Conservation (phyloP, 2,888 invertebrate species). For the Torymus texanus region DNA sequence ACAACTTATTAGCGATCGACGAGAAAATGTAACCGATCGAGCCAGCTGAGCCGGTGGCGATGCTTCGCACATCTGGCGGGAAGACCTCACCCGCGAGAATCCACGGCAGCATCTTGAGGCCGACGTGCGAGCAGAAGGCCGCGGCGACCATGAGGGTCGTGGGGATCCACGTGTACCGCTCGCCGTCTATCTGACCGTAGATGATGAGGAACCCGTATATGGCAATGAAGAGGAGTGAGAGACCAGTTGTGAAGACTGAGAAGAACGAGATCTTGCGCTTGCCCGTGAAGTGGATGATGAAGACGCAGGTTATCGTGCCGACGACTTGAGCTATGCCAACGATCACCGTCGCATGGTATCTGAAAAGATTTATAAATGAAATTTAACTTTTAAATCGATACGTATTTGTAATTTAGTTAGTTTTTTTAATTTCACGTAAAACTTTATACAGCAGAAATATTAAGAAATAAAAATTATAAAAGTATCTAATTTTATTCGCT, state of each 20-base stretch:
- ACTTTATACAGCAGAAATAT: no score
- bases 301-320: conserved; percentile 81
- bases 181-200: conserved; percentile 52
- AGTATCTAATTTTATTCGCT: no score
- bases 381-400: no score
- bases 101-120: conserved; percentile 86
- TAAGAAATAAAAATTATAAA: no score
- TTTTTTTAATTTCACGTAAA: no score
- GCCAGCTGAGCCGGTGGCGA: conserved; percentile 84
- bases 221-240: conserved; percentile 81
- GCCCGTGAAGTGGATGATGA: conserved; percentile 83
- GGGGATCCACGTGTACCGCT: conserved; percentile 80
- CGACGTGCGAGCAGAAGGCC: conserved; percentile 83
- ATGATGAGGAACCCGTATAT: conserved; percentile 76
- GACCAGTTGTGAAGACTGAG: conserved; percentile 81
- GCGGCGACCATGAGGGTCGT: conserved; percentile 80
- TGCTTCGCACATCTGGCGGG: conserved; percentile 77
- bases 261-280: conserved; percentile 83
- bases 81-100: conserved; percentile 86
- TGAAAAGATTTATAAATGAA: background rate
- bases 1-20: conserved; percentile 85
- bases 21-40: conserved; percentile 86
- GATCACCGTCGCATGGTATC: conserved; percentile 84
- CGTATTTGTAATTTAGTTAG: no score
- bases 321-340: conserved; percentile 83